Evolutionary conservation across 2,888 invertebrate species (phyloP), one percentile per base, ranked within the genome.

Genomic region (Cheilosia impressa): DNA sequence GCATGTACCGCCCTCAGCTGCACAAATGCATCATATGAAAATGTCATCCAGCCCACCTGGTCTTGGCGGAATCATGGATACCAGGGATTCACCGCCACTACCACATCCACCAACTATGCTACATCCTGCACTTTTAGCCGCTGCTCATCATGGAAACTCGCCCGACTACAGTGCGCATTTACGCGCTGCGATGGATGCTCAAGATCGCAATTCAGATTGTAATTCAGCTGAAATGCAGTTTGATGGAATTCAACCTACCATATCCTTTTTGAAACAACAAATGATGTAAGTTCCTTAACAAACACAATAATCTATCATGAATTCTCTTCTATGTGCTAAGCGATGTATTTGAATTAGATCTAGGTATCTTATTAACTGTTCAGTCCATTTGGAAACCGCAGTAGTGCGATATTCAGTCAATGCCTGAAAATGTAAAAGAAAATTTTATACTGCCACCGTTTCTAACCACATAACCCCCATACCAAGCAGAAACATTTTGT

Each of bases 161-260:
- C 96, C 97, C 65, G 97, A 97, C 93, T 96, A 96, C 93, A 91
- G 91, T 88, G 94, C 94, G 88, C 95, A 95, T 91, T 94, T 95
- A 90, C 93, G 95, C 89, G 94, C 94, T 90, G 93, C 95, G 91
- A 95, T 96, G 95, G 97, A 97, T 93, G 94, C 95, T 91, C 96
- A 96, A 91, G 97, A 97, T 93, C 95, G 96, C 87, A 96, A 96
- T 92, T 97, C 97, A 89, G 97, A 97, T 93, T 97, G 97, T 94
- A 97, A 97, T 94, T 96, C 97, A 90, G 97, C 96, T 87, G 97
- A 97, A 93, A 96, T 97, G 93, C 95, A 95, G 91, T 97, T 97
- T 94, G 98, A 97, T 93, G 97, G 97, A 93, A 95, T 97, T 93
- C 96, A 97, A 94, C 97, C 97, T 95, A 97, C 97, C 95, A 97